These are phyloP conservation scores for Eulemur coronatus DNA, from an alignment of 2,797 vertebrate species.

Conservation along the genomic window DNA sequence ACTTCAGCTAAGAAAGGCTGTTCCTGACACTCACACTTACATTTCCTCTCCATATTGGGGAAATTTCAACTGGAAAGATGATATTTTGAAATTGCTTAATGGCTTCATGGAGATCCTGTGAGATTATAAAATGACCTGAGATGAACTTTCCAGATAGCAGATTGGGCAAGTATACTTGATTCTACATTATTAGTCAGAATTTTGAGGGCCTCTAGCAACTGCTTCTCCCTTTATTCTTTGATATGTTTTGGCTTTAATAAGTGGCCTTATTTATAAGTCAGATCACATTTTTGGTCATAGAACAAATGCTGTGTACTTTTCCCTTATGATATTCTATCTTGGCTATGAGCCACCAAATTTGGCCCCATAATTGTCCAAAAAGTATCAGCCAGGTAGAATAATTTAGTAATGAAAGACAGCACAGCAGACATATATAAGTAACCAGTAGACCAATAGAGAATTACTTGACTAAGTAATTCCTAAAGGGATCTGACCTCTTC, in stretches of 20 bases:
- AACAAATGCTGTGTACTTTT: background rate
- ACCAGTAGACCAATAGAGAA: conserved; percentile 68
- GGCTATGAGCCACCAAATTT: background rate
- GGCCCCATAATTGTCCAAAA: background rate
- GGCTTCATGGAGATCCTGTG: background rate
- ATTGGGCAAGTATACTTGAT: background rate
- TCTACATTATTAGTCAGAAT: background rate
- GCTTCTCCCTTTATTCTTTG: background rate
- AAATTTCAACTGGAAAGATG: background rate
- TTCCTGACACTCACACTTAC: background rate
- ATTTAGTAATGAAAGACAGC: background rate
- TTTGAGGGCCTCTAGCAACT: background rate
- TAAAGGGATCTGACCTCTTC: conserved; percentile 60
- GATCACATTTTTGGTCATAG: background rate
- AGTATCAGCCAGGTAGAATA: background rate
- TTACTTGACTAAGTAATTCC: conserved; percentile 72
- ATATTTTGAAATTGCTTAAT: background rate
- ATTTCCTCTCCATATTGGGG: background rate
- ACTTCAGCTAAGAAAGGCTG: background rate
- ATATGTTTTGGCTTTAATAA: background rate
- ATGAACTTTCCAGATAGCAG: background rate
- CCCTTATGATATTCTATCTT: background rate
- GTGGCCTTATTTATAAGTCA: background rate
- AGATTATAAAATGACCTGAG: background rate
- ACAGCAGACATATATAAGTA: conserved; percentile 40